phyloP scores from a whole-genome alignment of 2,888 invertebrate species.

The Falcaria lacertinaria region DNA sequence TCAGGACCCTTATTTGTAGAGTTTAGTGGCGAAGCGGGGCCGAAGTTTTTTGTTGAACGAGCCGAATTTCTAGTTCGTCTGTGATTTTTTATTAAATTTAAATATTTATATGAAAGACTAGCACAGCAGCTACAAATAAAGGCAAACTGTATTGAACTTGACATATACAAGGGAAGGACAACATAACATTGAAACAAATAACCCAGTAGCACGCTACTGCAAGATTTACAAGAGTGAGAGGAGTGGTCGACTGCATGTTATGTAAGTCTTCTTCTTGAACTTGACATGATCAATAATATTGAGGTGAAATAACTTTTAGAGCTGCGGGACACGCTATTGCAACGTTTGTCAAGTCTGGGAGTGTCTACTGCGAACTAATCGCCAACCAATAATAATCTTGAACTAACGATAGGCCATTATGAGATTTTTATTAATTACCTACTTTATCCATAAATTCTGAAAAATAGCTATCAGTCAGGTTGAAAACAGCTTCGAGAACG shows the following conservation, averaged over 20 bases:
- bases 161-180: slow-evolving; percentile 5
- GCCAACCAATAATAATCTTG: too few relatives aligned
- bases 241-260: background rate
- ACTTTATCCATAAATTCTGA: too few relatives aligned
- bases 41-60: too few relatives aligned
- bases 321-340: background rate
- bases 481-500: too few relatives aligned
- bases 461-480: too few relatives aligned
- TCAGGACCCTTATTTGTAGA: background rate
- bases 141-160: slow-evolving; percentile 26
- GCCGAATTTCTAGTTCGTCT: too few relatives aligned
- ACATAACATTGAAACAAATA: slow-evolving; percentile 17
- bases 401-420: too few relatives aligned
- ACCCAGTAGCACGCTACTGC: slow-evolving; percentile 14
- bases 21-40: background rate
- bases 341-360: background rate
- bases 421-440: too few relatives aligned
- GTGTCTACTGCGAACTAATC: background rate
- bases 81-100: too few relatives aligned
- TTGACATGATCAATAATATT: background rate
- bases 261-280: background rate
- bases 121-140: slow-evolving; percentile 5
- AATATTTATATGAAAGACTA: too few relatives aligned
- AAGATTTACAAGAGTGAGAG: slow-evolving; percentile 9
- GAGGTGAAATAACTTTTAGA: background rate